Percentiles rank a stretch among this genome's conserved stretches.
phyloP scores from a whole-genome alignment of 2,797 vertebrate genomes.

The Alauda arvensis region DNA sequence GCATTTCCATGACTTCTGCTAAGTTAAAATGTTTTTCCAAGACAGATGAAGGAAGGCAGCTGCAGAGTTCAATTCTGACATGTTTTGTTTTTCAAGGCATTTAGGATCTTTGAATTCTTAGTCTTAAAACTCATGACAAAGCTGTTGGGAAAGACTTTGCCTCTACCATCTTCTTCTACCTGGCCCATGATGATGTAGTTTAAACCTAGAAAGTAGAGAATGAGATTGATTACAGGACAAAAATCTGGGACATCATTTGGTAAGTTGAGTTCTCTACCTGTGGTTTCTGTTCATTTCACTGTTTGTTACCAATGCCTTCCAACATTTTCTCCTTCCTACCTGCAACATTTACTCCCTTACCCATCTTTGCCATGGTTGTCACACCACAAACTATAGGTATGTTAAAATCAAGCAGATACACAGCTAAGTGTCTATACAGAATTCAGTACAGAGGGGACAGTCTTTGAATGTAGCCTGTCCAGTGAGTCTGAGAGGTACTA shows the following conservation, averaged over 20 bases:
- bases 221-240: background rate
- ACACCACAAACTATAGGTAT: background rate
- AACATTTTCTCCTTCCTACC: background rate
- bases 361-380: background rate
- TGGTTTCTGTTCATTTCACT: background rate
- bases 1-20: background rate
- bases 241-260: background rate
- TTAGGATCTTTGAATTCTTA: constrained; percentile 91
- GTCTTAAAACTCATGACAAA: constrained; percentile 91
- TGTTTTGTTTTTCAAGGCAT: constrained; percentile 85
- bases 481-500: background rate
- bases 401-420: background rate
- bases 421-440: background rate
- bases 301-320: background rate
- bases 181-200: constrained; percentile 98
- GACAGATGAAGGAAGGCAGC: constrained; percentile 4
- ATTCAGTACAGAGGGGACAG: background rate
- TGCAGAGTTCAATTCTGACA: constrained; percentile 76
- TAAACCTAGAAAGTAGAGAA: constrained; percentile 77
- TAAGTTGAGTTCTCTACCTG: background rate
- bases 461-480: background rate
- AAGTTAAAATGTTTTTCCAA: constrained; percentile 32
- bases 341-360: background rate
- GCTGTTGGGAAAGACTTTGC: constrained; percentile 88
- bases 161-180: constrained; percentile 88